phyloP scores from a whole-genome alignment of 2,797 vertebrate genomes.

The Sternotherus odoratus region DNA sequence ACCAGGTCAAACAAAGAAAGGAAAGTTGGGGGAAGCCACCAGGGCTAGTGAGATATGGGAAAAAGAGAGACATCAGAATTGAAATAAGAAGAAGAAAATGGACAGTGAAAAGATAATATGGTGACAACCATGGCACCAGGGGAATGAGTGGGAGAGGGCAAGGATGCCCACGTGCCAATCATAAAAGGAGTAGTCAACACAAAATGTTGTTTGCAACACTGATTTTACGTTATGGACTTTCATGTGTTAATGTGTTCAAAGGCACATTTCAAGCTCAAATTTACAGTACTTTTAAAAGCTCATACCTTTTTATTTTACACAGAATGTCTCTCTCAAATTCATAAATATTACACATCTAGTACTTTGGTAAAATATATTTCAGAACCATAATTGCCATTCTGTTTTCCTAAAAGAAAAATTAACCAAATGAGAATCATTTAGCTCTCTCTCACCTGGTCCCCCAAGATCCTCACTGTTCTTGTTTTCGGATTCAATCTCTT shows the following conservation, averaged over 20 bases:
- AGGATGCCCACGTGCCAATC: neutral
- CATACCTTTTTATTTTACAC: neutral
- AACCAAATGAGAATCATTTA: neutral
- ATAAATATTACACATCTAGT: neutral
- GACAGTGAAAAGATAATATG: neutral
- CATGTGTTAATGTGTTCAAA: neutral
- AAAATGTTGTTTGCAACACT: neutral
- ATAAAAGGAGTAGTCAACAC: neutral
- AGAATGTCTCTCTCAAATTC: neutral
- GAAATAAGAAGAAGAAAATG: neutral
- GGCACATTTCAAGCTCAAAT: neutral
- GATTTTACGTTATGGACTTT: neutral
- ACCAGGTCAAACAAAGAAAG: neutral
- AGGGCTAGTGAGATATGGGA: neutral
- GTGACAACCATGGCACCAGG: neutral
- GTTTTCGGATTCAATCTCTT: conserved; percentile 95
- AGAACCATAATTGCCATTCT: neutral
- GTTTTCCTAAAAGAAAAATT: neutral
- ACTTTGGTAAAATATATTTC: neutral
- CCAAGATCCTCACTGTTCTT: conserved; percentile 85
- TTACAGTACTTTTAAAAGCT: neutral
- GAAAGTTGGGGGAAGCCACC: neutral
- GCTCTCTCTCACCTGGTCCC: conserved; percentile 83
- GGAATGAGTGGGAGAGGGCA: neutral
- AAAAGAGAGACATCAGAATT: neutral